Conservation (phyloP, 2,888 invertebrate genomes). For the Linnaemya vulpina region DNA sequence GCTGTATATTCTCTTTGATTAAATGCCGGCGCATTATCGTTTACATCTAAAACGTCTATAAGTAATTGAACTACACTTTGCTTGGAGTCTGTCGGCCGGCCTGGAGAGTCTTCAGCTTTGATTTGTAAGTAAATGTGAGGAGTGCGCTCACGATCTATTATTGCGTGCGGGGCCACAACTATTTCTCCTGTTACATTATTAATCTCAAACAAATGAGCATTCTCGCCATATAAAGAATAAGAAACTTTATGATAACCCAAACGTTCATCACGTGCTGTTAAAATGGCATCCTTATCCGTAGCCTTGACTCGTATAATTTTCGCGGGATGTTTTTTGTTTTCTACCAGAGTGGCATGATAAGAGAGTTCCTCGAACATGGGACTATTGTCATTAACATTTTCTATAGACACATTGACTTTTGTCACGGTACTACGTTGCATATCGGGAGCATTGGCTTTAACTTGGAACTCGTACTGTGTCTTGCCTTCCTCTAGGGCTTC, state of each 20-base stretch:
- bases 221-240: slow-evolving; percentile 89
- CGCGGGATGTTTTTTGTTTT: slow-evolving; percentile 88
- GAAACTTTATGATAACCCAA: slow-evolving; percentile 88
- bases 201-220: slow-evolving; percentile 88
- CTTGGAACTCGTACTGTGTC: slow-evolving; percentile 83
- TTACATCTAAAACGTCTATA: slow-evolving; percentile 89
- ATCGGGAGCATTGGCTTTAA: slow-evolving; percentile 84
- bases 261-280: slow-evolving; percentile 84
- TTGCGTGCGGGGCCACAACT: slow-evolving; percentile 86
- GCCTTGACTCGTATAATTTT: slow-evolving; percentile 88
- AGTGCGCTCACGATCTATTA: slow-evolving; percentile 89
- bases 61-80: slow-evolving; percentile 86
- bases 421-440: slow-evolving; percentile 85
- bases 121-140: slow-evolving; percentile 88
- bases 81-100: slow-evolving; percentile 86
- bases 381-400: slow-evolving; percentile 91
- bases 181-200: slow-evolving; percentile 88
- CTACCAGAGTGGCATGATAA: slow-evolving; percentile 88
- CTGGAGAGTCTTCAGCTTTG: slow-evolving; percentile 90
- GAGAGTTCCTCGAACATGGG: slow-evolving; percentile 88
- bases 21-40: slow-evolving; percentile 90
- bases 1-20: slow-evolving; percentile 86
- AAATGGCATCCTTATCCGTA: slow-evolving; percentile 87
- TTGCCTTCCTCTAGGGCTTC: slow-evolving; percentile 85
- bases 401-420: slow-evolving; percentile 87